Evolutionary conservation across 2,113 vertebrate genomes (phyloP).

Genomic region (Ondatra zibethicus): DNA sequence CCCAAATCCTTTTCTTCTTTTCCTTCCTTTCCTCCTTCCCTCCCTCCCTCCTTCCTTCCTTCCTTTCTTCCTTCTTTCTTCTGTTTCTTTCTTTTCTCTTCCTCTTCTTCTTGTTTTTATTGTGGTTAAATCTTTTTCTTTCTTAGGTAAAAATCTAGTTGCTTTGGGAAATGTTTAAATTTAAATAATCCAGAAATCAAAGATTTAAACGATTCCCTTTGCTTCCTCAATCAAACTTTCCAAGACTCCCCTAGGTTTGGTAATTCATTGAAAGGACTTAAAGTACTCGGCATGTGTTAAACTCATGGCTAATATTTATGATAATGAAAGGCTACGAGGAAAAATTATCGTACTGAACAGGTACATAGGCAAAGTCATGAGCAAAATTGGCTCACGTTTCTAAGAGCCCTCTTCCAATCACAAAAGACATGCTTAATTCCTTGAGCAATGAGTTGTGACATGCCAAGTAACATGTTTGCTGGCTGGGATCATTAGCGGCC

Average conservation of each 20-base stretch:
- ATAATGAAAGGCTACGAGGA: background rate
- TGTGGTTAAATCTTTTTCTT: background rate
- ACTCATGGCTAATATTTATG: background rate
- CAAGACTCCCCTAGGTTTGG: background rate
- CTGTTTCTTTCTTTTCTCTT: background rate
- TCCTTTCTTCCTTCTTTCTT: accelerated
- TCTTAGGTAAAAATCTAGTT: background rate
- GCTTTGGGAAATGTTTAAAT: background rate
- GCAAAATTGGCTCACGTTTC: background rate
- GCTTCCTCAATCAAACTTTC: background rate
- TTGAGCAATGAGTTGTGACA: background rate
- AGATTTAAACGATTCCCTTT: background rate
- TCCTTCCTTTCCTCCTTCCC: accelerated
- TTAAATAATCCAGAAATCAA: background rate
- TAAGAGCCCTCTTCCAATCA: background rate
- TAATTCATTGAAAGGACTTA: background rate
- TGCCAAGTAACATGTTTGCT: background rate
- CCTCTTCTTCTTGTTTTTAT: background rate
- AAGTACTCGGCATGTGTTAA: background rate
- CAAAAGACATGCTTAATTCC: background rate
- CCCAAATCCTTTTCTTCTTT: background rate
- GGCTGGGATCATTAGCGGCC: background rate
- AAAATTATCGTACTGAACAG: background rate
- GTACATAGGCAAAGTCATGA: background rate
- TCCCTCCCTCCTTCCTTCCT: background rate